Conservation (phyloP, 2,888 invertebrate species). For the Latrodectus hesperus region DNA sequence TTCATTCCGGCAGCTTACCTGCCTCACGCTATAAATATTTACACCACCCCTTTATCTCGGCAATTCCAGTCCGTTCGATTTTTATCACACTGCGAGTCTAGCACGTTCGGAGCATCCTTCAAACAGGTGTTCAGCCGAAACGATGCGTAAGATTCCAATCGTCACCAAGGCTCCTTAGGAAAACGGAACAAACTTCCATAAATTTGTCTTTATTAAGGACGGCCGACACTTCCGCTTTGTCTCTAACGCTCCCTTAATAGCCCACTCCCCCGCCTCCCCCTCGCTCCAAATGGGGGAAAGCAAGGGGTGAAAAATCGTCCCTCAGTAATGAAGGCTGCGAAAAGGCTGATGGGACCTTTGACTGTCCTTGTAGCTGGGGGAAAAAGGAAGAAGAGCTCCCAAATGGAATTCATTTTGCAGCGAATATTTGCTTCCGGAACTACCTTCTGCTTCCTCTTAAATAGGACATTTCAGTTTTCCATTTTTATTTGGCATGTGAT, state of each 20-base stretch:
- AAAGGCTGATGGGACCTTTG: background rate
- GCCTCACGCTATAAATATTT: background rate
- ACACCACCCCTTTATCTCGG: background rate
- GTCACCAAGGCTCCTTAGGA: background rate
- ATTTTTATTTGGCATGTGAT: too few relatives aligned
- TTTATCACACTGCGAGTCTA: background rate
- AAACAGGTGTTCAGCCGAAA: slow-evolving; percentile 47
- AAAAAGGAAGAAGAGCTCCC: too few relatives aligned
- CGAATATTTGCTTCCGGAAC: too few relatives aligned
- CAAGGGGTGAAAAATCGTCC: slow-evolving; percentile 31
- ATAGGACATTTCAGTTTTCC: too few relatives aligned
- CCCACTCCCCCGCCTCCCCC: slow-evolving; percentile 9
- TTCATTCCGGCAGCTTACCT: too few relatives aligned
- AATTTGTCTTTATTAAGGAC: slow-evolving; percentile 57
- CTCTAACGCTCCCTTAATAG: slow-evolving; percentile 19
- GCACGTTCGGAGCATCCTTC: slow-evolving; percentile 18
- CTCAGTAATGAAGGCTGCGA: slow-evolving; percentile 30
- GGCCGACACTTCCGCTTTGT: slow-evolving; percentile 41
- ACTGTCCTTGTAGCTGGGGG: background rate
- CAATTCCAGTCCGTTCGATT: background rate
- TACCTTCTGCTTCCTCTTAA: too few relatives aligned
- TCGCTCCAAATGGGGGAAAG: background rate
- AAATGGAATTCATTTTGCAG: too few relatives aligned
- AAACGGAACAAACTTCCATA: slow-evolving; percentile 43
- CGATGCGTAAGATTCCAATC: slow-evolving; percentile 4